These are phyloP conservation scores for Oryzias celebensis DNA, from an alignment of 2,113 vertebrate species.

Conservation along the genomic window DNA sequence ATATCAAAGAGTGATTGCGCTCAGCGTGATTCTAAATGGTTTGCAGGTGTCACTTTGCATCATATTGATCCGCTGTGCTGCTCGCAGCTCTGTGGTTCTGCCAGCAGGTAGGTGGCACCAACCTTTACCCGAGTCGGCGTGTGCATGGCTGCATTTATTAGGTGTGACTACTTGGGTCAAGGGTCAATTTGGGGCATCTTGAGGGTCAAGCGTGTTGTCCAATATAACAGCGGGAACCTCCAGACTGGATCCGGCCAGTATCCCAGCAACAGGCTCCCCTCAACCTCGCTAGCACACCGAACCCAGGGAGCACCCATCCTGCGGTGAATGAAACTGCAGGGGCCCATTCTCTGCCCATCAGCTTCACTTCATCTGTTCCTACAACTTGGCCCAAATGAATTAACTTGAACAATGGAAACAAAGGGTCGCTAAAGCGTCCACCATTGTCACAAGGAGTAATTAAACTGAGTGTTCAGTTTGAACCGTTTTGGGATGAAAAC, in stretches of 20 bases:
- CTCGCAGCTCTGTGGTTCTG: slow-evolving; percentile 19
- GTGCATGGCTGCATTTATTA: slow-evolving; percentile 67
- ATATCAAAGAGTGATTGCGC: slow-evolving; percentile 46
- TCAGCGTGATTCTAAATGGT: slow-evolving; percentile 55
- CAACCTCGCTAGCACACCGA: slow-evolving; percentile 22
- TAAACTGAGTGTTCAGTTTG: slow-evolving; percentile 56
- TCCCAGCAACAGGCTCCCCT: slow-evolving; percentile 72
- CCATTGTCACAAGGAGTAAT: slow-evolving; percentile 58
- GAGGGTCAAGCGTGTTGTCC: slow-evolving; percentile 72
- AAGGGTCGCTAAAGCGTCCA: slow-evolving; percentile 52
- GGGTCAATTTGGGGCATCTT: slow-evolving; percentile 71
- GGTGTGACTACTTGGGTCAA: slow-evolving; percentile 66
- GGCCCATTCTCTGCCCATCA: slow-evolving; percentile 73
- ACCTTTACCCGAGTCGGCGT: slow-evolving; percentile 45
- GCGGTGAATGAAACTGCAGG: slow-evolving; percentile 66
- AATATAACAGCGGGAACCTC: slow-evolving; percentile 75
- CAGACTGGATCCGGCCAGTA: slow-evolving; percentile 60
- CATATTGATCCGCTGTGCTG: slow-evolving; percentile 51
- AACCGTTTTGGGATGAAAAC: slow-evolving; percentile 47
- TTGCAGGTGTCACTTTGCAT: slow-evolving; percentile 68
- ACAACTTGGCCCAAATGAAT: slow-evolving; percentile 66
- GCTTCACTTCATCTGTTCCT: slow-evolving; percentile 65
- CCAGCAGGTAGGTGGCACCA: slow-evolving; percentile 63
- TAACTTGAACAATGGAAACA: slow-evolving; percentile 68
- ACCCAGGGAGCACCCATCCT: slow-evolving; percentile 61